Evolutionary conservation across 2,888 invertebrate genomes (phyloP), one percentile per base, ranked within the genome.

Genomic region (Tortricodes alternella): DNA sequence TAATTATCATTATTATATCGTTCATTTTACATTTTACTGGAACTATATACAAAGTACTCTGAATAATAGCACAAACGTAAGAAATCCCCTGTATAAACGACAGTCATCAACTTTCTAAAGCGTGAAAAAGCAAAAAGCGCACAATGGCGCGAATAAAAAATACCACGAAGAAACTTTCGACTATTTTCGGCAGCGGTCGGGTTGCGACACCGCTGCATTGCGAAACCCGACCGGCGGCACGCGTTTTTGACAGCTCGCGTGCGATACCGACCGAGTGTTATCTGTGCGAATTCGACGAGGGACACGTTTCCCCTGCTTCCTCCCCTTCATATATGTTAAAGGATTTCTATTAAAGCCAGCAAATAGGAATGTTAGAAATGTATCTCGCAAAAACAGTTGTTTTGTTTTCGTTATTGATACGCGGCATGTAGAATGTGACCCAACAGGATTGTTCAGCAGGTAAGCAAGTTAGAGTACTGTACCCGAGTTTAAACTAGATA

Each of bases 401-500:
- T 50, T 56, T 50, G 44, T 49, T 50, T 18, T 41, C 34, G 38
- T 44, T 49, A 39, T 46, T 51, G 38, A 57, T 34, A 46, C 49
- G 32, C 27, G 21, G 43, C 32, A 58, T 65, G 55, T 70, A 71
- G 72, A 78, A 74, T 75, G 72, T 67, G 68, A 67, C 65, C 63
- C 68, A 75, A 74, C 78, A 67, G 77, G 81, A 80, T 80, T 76
- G 78, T 78, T 78, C 67, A 72, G 71, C 78, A 83, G 82, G 82
- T 81, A 83, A 74, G 70, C 75, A 68, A 73, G 74, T 71, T 71
- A 51, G 27, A 48, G 58, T 60, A 73, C 66, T 62, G 67, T 66
- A 66, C 65, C 64, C 59, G 71, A 66, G 68, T 73, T 79, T 81
- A 79, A 81, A 84, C 84, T 85, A 83, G 85, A 83, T 78, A 79